Conservation (phyloP, 2,113 vertebrate genomes). For the Burhinus bistriatus region DNA sequence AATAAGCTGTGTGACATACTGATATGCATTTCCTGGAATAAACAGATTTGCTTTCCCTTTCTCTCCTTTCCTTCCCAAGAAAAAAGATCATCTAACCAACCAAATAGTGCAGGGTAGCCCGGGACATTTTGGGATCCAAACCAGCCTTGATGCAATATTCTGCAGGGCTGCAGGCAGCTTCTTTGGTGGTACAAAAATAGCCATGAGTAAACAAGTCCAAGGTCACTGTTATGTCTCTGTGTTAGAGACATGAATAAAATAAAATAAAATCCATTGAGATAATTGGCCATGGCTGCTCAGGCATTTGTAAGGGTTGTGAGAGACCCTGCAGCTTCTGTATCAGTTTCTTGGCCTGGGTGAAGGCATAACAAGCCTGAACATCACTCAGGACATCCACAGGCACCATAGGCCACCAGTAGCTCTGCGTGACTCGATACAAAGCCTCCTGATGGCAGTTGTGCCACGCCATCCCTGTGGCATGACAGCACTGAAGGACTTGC, state of each 20-base stretch:
- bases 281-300: accelerated
- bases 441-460: neutral
- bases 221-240: neutral
- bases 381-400: neutral
- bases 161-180: neutral
- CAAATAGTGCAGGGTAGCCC: neutral
- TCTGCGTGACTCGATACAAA: neutral
- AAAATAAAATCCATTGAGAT: neutral
- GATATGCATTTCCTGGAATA: neutral
- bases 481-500: accelerated
- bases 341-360: accelerated
- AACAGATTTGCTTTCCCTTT: neutral
- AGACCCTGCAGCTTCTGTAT: neutral
- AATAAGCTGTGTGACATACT: neutral
- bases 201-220: neutral
- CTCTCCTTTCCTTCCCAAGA: neutral
- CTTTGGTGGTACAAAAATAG: neutral
- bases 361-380: neutral
- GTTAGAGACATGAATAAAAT: neutral
- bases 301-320: neutral
- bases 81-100: neutral
- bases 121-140: neutral
- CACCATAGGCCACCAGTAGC: neutral
- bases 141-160: neutral
- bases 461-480: neutral